Conservation (phyloP, 2,113 vertebrate species). For the Odobenus rosmarus region DNA sequence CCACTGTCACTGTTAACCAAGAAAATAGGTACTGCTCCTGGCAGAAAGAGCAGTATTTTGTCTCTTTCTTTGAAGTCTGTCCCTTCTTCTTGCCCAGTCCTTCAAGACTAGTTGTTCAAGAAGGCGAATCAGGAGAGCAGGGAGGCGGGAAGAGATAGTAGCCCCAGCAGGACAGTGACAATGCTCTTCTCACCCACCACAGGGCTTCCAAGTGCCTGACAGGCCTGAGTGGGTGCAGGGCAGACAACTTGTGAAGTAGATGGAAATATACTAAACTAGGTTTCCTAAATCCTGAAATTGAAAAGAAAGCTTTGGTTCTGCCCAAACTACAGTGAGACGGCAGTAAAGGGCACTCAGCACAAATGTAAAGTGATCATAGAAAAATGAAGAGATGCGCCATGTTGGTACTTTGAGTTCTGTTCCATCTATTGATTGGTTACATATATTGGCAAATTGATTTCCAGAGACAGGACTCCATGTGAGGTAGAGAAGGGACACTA, state of each 20-base stretch:
- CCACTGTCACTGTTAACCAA: neutral
- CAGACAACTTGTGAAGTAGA: neutral
- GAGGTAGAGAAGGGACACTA: neutral
- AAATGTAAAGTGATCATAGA: neutral
- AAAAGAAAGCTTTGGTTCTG: neutral
- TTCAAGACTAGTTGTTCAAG: neutral
- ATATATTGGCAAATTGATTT: neutral
- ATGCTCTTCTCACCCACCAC: fast-evolving
- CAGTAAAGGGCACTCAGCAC: neutral
- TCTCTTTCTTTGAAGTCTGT: neutral
- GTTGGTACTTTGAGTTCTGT: neutral
- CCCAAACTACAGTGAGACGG: neutral
- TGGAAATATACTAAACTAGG: neutral
- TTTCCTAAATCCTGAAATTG: neutral
- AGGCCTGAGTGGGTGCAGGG: neutral
- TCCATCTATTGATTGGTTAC: too few relatives aligned
- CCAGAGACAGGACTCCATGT: neutral
- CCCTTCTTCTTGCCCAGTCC: neutral
- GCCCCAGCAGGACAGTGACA: fast-evolving
- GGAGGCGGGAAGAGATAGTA: fast-evolving
- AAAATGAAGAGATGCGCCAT: neutral
- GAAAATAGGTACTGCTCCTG: neutral
- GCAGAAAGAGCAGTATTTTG: neutral
- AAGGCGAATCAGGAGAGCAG: too few relatives aligned
- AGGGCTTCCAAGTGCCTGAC: fast-evolving